Evolutionary conservation across 1,140 invertebrate species (phyloP).

Genomic region (Antheraea pernyi): DNA sequence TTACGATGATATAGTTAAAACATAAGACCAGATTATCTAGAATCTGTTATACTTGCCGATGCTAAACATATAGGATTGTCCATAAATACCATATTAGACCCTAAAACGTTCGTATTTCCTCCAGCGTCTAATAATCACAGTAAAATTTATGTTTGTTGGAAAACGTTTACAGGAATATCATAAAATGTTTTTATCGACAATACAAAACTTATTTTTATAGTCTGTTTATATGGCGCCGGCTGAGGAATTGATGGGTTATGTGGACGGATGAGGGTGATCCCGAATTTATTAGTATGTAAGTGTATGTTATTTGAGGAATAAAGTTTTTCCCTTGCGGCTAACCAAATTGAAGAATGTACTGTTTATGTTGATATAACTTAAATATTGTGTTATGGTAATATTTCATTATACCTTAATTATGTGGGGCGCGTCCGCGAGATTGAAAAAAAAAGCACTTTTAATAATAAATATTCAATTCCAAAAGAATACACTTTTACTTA

Average conservation of each 20-base stretch:
- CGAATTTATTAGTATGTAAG: slow-evolving; percentile 38
- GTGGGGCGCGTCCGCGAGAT: no score
- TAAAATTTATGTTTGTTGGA: slow-evolving; percentile 34
- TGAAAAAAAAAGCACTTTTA: no score
- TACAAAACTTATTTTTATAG: slow-evolving; percentile 67
- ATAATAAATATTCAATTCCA: no score
- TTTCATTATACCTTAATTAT: no score
- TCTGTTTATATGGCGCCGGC: slow-evolving; percentile 55
- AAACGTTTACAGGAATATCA: slow-evolving; percentile 34
- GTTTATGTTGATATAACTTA: slow-evolving; percentile 15
- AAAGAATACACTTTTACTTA: no score
- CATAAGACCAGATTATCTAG: not conserved
- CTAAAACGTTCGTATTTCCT: not conserved
- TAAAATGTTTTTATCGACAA: slow-evolving; percentile 64
- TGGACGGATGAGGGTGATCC: slow-evolving; percentile 46
- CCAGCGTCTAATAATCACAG: slow-evolving; percentile 18
- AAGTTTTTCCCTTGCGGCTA: not conserved
- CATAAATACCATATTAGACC: slow-evolving; percentile 1
- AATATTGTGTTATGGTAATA: no score
- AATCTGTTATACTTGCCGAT: not conserved
- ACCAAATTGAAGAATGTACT: not conserved
- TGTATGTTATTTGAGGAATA: slow-evolving; percentile 17
- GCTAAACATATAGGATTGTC: not conserved
- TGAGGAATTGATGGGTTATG: slow-evolving; percentile 42
- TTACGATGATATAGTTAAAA: no score